Evolutionary conservation across 2,113 vertebrate species (phyloP).

Genomic region (Gnathonemus longibarbis): DNA sequence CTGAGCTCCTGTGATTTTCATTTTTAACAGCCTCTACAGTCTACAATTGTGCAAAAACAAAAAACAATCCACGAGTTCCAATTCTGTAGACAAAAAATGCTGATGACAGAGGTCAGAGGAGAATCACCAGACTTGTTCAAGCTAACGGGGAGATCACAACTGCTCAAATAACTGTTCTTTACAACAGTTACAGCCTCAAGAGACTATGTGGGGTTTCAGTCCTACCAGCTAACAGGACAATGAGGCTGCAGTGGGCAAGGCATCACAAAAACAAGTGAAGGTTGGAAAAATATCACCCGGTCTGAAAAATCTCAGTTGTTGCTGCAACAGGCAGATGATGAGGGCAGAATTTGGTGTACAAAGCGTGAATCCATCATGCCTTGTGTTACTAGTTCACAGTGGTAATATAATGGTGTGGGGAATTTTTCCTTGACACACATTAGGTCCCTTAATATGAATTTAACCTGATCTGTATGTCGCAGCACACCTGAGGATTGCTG

Average conservation of each 20-base stretch:
- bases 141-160: neutral
- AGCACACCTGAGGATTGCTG: neutral
- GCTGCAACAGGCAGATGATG: neutral
- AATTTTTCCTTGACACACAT: neutral
- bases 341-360: neutral
- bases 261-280: neutral
- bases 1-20: neutral
- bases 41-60: neutral
- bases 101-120: neutral
- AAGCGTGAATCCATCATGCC: neutral
- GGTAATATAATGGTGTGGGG: neutral
- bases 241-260: neutral
- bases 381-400: neutral
- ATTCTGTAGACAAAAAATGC: neutral
- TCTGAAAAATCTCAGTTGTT: neutral
- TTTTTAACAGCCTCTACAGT: neutral
- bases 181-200: neutral
- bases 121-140: neutral
- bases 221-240: neutral
- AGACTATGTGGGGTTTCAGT: neutral
- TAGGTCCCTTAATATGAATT: neutral
- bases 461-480: neutral
- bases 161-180: neutral
- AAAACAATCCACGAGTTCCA: neutral
- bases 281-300: neutral